phyloP scores from a whole-genome alignment of 1,140 invertebrate genomes.

The Apolygus lucorum region DNA sequence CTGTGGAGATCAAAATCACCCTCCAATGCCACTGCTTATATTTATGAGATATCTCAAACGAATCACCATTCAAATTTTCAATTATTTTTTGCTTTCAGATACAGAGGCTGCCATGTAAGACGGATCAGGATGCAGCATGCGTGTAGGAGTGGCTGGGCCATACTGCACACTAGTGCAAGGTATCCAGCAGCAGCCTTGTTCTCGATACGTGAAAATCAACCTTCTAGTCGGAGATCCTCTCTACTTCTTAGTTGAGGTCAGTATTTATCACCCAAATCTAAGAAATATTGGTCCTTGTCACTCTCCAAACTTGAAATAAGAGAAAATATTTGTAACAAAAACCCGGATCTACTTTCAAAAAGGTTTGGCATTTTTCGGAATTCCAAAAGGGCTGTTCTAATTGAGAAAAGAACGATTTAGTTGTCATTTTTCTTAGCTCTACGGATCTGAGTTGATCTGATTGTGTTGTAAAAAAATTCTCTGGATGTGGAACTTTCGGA shows the following conservation, averaged over 20 bases:
- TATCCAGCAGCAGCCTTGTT: slow-evolving; percentile 24
- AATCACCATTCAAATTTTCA: not conserved
- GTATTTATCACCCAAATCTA: not conserved
- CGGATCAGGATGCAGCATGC: slow-evolving; percentile 27
- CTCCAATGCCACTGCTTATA: not conserved
- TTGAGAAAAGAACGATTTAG: too few relatives aligned
- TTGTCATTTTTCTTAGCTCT: too few relatives aligned
- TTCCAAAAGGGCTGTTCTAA: too few relatives aligned
- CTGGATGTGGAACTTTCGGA: too few relatives aligned
- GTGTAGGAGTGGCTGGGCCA: slow-evolving; percentile 22
- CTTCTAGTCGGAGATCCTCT: slow-evolving; percentile 26
- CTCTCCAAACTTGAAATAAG: too few relatives aligned
- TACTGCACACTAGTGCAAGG: slow-evolving; percentile 22
- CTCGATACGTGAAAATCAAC: slow-evolving; percentile 25
- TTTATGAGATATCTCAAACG: not conserved
- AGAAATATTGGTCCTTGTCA: too few relatives aligned
- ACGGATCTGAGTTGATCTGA: too few relatives aligned
- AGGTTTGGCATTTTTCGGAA: too few relatives aligned
- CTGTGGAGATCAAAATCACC: not conserved
- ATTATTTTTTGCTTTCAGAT: not conserved
- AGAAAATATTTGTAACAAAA: too few relatives aligned
- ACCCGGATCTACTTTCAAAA: too few relatives aligned
- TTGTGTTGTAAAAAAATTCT: too few relatives aligned
- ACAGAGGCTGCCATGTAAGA: slow-evolving; percentile 24
- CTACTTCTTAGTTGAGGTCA: slow-evolving; percentile 28